Conservation (phyloP, 2,888 invertebrate species). For the Caradrina kadenii region DNA sequence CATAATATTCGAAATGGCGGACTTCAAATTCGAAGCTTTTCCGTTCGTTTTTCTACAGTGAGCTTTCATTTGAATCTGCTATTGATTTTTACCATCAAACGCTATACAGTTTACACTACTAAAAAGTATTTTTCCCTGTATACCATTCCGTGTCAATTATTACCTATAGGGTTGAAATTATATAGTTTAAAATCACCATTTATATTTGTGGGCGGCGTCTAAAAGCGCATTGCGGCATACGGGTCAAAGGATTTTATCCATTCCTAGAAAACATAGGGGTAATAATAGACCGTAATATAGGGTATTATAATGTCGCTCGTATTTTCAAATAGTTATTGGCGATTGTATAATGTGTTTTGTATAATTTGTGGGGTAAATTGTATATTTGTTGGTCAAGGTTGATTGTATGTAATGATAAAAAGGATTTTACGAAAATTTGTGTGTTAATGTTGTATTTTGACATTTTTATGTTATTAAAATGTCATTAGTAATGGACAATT, state of each 20-base stretch:
- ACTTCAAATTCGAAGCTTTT: background rate
- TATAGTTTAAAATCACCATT: conserved; percentile 10
- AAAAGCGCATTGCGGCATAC: conserved; percentile 64
- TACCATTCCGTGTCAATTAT: conserved; percentile 31
- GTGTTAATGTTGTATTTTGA: background rate
- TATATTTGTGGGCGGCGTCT: conserved; percentile 30
- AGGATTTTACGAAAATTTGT: background rate
- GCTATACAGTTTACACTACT: background rate
- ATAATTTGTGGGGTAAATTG: conserved; percentile 20
- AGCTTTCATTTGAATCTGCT: background rate
- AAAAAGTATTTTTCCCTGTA: conserved; percentile 6
- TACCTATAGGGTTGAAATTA: conserved; percentile 15
- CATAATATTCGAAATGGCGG: conserved; percentile 1
- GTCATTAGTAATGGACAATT: background rate
- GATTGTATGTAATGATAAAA: background rate
- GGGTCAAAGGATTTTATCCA: conserved; percentile 46
- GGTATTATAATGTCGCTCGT: conserved; percentile 22
- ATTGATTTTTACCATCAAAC: background rate
- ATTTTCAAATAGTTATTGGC: conserved; percentile 12
- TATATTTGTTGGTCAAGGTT: conserved; percentile 16
- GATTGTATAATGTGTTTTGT: conserved; percentile 20
- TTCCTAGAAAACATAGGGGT: conserved; percentile 45
- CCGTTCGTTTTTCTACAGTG: background rate
- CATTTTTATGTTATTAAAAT: background rate
- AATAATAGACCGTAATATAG: conserved; percentile 16